Percentiles rank a stretch among this genome's conserved stretches.
These are phyloP conservation scores for Drosophila paranaensis DNA, from an alignment of 2,888 invertebrate species.

Conservation along the genomic window DNA sequence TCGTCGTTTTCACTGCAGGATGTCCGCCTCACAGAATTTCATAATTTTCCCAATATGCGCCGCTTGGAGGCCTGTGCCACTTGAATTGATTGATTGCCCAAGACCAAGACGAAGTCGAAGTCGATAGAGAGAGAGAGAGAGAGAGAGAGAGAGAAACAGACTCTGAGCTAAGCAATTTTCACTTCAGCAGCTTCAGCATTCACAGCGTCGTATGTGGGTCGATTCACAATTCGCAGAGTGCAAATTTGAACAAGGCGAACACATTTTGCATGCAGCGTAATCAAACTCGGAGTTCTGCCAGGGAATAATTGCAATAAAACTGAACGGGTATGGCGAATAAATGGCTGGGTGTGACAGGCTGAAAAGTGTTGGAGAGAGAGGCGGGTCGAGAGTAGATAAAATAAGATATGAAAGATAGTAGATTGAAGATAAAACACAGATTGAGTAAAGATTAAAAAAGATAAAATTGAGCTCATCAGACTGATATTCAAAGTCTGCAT, in stretches of 20 bases:
- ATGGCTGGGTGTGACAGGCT: no score
- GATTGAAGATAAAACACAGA: neutral
- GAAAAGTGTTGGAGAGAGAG: neutral
- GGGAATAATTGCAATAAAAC: neutral
- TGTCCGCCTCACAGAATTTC: conserved; percentile 68
- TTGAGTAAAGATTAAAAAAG: no score
- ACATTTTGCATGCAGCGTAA: conserved; percentile 41
- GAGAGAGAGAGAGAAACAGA: conserved; percentile 22
- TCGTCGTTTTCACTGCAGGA: conserved; percentile 50
- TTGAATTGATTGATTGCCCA: conserved; percentile 75
- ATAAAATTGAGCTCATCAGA: no score
- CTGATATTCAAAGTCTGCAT: no score
- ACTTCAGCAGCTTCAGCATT: conserved; percentile 48
- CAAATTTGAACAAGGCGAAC: conserved; percentile 40
- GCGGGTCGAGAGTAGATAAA: neutral
- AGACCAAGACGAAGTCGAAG: conserved; percentile 33
- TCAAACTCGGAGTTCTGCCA: conserved; percentile 22
- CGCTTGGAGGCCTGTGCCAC: conserved; percentile 42
- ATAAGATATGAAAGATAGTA: neutral
- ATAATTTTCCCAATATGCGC: conserved; percentile 53
- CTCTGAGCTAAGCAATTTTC: conserved; percentile 61
- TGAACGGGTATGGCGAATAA: conserved; percentile 1
- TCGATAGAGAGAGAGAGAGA: conserved; percentile 14
- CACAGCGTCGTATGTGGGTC: conserved; percentile 39
- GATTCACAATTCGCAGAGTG: conserved; percentile 40